These are phyloP conservation scores for Ceratina australensis DNA, from an alignment of 1,140 invertebrate genomes.

Conservation along the genomic window DNA sequence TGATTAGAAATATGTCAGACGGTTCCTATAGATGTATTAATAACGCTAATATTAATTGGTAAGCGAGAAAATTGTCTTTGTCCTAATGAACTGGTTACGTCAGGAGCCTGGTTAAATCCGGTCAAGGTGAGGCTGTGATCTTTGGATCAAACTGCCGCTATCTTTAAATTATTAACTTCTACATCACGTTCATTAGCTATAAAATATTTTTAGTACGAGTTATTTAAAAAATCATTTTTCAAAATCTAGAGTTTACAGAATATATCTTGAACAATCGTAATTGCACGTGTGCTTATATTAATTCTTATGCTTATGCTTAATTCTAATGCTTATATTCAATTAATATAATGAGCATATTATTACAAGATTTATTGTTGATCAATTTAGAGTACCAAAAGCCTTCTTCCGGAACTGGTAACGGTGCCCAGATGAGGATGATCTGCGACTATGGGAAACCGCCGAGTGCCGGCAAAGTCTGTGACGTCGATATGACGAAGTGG, in stretches of 20 bases:
- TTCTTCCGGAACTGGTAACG: slow-evolving; percentile 41
- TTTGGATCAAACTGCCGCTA: slow-evolving; percentile 21
- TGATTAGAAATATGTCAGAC: not conserved
- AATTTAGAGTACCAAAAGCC: slow-evolving; percentile 79
- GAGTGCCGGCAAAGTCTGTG: slow-evolving; percentile 80
- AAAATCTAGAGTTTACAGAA: too few species aligned
- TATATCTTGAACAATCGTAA: too few species aligned
- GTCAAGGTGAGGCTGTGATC: slow-evolving; percentile 41
- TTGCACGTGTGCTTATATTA: too few species aligned
- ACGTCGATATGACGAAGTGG: slow-evolving; percentile 79
- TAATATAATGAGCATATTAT: too few species aligned
- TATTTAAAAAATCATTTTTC: not conserved
- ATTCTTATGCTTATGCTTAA: too few species aligned
- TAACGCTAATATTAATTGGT: slow-evolving; percentile 42
- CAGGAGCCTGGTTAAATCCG: slow-evolving; percentile 40
- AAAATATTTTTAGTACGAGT: not conserved
- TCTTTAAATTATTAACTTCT: not conserved
- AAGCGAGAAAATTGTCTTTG: slow-evolving; percentile 38
- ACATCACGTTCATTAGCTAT: not conserved
- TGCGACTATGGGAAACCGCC: slow-evolving; percentile 79
- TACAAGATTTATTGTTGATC: not conserved
- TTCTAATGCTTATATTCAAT: too few species aligned
- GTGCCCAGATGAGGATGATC: slow-evolving; percentile 67
- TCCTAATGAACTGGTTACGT: slow-evolving; percentile 37
- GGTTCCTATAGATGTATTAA: not conserved